A percentile compares a stretch with the other conserved stretches of the same genome.
Evolutionary conservation across 2,888 invertebrate species (phyloP).

Genomic region (Iselma pallidipennis): DNA sequence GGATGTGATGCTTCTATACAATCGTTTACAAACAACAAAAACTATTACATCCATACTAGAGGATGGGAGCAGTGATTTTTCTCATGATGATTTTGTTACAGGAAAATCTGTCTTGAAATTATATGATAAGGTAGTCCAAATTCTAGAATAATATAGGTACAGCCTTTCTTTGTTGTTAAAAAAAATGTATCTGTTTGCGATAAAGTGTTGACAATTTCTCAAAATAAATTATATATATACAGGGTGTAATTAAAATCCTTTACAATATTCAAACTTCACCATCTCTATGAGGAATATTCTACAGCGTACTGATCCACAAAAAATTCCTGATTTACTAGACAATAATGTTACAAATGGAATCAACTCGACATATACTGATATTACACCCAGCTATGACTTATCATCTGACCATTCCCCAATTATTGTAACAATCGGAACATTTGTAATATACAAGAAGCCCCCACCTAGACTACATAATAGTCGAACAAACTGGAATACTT

Average conservation of each 20-base stretch:
- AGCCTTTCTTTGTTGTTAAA: too few relatives aligned
- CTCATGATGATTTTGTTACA: slow-evolving; percentile 26
- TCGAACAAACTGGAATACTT: background rate
- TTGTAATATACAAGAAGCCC: background rate
- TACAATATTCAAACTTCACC: too few relatives aligned
- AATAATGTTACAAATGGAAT: background rate
- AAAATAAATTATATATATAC: too few relatives aligned
- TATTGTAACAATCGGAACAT: background rate
- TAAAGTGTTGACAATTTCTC: too few relatives aligned
- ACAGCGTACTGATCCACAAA: background rate
- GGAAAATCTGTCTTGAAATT: slow-evolving; percentile 17
- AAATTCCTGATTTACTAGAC: background rate
- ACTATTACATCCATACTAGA: too few relatives aligned
- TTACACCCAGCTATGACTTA: background rate
- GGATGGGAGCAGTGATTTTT: slow-evolving; percentile 14
- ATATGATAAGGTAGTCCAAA: slow-evolving; percentile 13
- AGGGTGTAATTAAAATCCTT: too few relatives aligned
- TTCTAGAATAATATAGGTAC: slow-evolving; percentile 1
- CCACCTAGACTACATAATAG: background rate
- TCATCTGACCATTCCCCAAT: background rate
- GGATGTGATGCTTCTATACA: slow-evolving; percentile 24
- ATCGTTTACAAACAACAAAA: slow-evolving; percentile 19
- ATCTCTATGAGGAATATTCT: too few relatives aligned
- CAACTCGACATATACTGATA: background rate
- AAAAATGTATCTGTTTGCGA: too few relatives aligned